A percentile compares a stretch with the other conserved stretches of the same genome.
These are phyloP conservation scores for Heliconius eleuchia DNA, from an alignment of 1,140 invertebrate species.

Conservation along the genomic window DNA sequence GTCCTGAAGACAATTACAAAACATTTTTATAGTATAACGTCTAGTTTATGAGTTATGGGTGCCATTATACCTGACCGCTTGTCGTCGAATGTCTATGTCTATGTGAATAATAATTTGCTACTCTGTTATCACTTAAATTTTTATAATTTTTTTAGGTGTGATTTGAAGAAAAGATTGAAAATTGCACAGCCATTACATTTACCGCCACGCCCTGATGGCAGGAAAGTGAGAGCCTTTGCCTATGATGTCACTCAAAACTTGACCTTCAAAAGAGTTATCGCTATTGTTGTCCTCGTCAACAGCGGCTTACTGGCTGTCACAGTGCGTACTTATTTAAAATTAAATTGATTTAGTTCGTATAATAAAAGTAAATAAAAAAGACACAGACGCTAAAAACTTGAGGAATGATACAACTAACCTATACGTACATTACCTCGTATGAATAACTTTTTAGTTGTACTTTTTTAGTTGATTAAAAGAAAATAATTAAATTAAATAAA, in stretches of 20 bases:
- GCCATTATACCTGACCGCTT: too few species aligned
- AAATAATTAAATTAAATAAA: too few species aligned
- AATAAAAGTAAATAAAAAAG: not conserved
- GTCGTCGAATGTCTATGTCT: too few species aligned
- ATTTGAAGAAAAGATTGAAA: slow-evolving; percentile 99
- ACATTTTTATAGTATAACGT: too few species aligned
- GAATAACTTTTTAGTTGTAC: too few species aligned
- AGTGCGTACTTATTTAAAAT: slow-evolving; percentile 76
- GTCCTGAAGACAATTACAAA: too few species aligned
- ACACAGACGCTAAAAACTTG: too few species aligned
- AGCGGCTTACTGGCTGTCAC: slow-evolving; percentile 95
- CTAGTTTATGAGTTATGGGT: too few species aligned
- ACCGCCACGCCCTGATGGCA: slow-evolving; percentile 96
- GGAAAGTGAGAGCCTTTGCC: slow-evolving; percentile 94
- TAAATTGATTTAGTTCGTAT: not conserved
- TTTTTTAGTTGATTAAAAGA: too few species aligned
- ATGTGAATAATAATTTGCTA: too few species aligned
- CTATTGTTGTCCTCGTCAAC: slow-evolving; percentile 95
- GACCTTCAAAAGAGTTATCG: slow-evolving; percentile 96
- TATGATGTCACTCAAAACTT: slow-evolving; percentile 99
- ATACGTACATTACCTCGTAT: too few species aligned
- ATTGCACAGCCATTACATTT: slow-evolving; percentile 99
- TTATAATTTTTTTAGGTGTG: slow-evolving; percentile 86
- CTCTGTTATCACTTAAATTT: not conserved
- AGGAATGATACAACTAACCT: too few species aligned